phyloP scores from a whole-genome alignment of 2,113 vertebrate species.

The Thomomys bottae region DNA sequence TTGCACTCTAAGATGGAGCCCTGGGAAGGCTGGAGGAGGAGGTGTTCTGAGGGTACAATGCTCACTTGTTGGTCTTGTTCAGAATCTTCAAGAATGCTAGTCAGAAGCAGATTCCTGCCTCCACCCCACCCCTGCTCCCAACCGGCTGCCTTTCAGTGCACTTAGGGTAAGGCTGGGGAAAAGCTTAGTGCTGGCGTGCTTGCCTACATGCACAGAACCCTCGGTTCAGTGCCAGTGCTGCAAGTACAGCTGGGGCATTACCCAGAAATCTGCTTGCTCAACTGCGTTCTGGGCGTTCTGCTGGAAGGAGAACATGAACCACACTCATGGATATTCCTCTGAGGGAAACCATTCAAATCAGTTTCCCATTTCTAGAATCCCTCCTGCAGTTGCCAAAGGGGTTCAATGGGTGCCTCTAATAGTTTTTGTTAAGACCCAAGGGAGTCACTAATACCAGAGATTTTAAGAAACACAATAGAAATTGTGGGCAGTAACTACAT shows the following conservation, averaged over 20 bases:
- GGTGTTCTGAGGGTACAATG: not conserved
- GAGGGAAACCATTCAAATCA: not conserved
- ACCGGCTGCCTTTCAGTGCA: too few relatives aligned
- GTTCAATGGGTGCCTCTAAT: not conserved
- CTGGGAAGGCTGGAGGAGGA: not conserved
- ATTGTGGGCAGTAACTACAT: not conserved
- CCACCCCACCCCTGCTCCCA: too few relatives aligned
- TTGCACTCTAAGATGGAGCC: not conserved
- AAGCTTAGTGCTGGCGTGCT: too few relatives aligned
- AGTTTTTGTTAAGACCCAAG: not conserved
- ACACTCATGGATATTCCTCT: not conserved
- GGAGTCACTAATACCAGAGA: not conserved
- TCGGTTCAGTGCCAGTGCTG: too few relatives aligned
- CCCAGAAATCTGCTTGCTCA: not conserved
- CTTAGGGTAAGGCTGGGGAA: too few relatives aligned
- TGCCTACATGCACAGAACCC: too few relatives aligned
- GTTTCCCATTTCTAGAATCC: not conserved
- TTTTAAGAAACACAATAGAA: constrained; percentile 20
- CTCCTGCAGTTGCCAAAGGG: not conserved
- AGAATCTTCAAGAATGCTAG: not conserved
- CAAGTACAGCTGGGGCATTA: not conserved
- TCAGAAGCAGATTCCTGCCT: not conserved
- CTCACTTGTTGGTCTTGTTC: not conserved
- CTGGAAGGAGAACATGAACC: accelerated
- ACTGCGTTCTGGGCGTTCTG: not conserved